These are phyloP conservation scores for Buceros bicornis DNA, from an alignment of 2,797 vertebrate species.

Conservation along the genomic window DNA sequence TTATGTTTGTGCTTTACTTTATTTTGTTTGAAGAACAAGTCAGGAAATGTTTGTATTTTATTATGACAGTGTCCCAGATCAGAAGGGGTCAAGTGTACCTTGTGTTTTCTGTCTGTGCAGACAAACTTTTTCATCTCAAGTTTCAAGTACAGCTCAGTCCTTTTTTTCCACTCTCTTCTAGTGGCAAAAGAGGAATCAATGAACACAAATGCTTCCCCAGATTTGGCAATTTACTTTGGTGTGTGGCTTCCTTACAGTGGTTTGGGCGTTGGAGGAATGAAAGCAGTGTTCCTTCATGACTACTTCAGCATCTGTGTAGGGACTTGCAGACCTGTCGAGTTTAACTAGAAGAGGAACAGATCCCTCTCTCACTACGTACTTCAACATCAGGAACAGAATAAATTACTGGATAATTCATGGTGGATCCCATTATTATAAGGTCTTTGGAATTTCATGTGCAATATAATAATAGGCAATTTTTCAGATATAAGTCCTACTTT, in stretches of 20 bases:
- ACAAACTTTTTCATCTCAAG: not conserved
- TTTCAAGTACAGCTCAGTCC: not conserved
- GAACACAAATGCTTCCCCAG: not conserved
- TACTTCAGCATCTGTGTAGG: not conserved
- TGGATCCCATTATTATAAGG: not conserved
- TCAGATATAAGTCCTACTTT: not conserved
- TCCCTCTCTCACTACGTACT: not conserved
- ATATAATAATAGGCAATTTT: not conserved
- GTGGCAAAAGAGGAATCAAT: slow-evolving; percentile 3
- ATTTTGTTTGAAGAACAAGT: not conserved
- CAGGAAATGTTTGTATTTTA: not conserved
- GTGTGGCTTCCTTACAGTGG: not conserved
- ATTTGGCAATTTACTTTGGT: not conserved
- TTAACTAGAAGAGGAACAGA: not conserved
- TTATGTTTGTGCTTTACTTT: not conserved
- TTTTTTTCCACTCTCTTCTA: not conserved
- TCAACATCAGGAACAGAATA: not conserved
- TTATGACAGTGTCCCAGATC: not conserved
- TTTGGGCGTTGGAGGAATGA: not conserved
- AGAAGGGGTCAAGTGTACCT: not conserved
- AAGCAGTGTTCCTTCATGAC: not conserved
- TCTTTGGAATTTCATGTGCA: not conserved
- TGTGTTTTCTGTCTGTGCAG: not conserved
- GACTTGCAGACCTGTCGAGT: not conserved
- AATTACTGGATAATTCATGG: not conserved